phyloP scores from a whole-genome alignment of 2,888 invertebrate species.

The Xestia sexstrigata region DNA sequence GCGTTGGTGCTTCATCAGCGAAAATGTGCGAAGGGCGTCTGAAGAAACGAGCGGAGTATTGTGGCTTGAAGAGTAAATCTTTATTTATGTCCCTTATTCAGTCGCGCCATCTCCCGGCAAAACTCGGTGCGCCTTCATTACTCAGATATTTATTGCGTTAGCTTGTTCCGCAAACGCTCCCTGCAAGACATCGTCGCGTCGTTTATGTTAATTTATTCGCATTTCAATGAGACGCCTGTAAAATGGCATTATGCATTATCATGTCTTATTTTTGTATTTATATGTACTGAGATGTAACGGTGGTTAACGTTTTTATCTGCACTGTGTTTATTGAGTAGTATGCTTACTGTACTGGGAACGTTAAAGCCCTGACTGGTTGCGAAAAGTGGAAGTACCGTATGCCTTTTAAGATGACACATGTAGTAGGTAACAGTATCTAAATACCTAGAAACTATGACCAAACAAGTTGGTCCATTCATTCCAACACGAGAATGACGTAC shows the following conservation, averaged over 20 bases:
- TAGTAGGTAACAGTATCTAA: slow-evolving; percentile 20
- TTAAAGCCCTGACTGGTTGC: slow-evolving; percentile 15
- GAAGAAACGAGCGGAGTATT: slow-evolving; percentile 47
- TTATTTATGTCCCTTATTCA: slow-evolving; percentile 74
- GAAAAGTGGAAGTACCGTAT: slow-evolving; percentile 34
- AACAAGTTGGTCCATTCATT: slow-evolving; percentile 30
- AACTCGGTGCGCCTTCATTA: slow-evolving; percentile 76
- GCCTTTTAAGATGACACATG: slow-evolving; percentile 14
- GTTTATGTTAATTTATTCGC: slow-evolving; percentile 88
- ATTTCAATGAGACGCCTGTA: slow-evolving; percentile 85
- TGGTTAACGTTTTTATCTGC: slow-evolving; percentile 68
- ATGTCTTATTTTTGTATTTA: slow-evolving; percentile 79
- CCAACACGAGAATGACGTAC: slow-evolving; percentile 16
- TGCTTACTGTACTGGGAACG: slow-evolving; percentile 27
- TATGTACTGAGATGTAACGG: slow-evolving; percentile 70
- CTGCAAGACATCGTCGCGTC: slow-evolving; percentile 75
- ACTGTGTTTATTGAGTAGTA: slow-evolving; percentile 39
- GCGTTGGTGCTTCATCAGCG: slow-evolving; percentile 41
- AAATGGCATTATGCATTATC: slow-evolving; percentile 82
- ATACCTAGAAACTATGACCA: slow-evolving; percentile 8
- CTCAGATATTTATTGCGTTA: slow-evolving; percentile 82
- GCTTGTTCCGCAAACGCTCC: slow-evolving; percentile 76
- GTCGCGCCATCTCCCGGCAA: slow-evolving; percentile 72
- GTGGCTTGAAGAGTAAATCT: slow-evolving; percentile 75
- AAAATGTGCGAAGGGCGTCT: slow-evolving; percentile 42